These are phyloP conservation scores for Xanthorhoe designata DNA, from an alignment of 2,888 invertebrate genomes.

Conservation along the genomic window DNA sequence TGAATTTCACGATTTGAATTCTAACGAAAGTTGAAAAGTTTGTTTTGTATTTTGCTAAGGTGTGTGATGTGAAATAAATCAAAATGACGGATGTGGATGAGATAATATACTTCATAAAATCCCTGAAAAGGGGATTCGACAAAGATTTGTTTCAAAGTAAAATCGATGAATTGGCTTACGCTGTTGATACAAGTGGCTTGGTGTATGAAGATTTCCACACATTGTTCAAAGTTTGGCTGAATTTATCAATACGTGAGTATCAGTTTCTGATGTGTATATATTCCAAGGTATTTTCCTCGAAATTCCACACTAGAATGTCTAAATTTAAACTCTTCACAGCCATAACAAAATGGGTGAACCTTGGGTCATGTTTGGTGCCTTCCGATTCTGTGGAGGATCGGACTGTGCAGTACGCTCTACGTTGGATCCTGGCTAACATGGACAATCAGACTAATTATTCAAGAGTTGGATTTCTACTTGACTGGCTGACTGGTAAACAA, in stretches of 20 bases:
- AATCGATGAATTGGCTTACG: constrained; percentile 68
- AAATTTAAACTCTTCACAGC: constrained; percentile 52
- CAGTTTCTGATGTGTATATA: background rate
- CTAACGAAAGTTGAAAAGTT: constrained; percentile 1
- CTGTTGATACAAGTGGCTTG: constrained; percentile 67
- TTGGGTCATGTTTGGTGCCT: constrained; percentile 75
- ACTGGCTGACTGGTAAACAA: constrained; percentile 75
- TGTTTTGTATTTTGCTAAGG: background rate
- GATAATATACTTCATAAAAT: constrained; percentile 74
- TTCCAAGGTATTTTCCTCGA: background rate
- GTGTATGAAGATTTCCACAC: constrained; percentile 72
- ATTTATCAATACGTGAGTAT: constrained; percentile 78
- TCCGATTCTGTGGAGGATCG: constrained; percentile 62
- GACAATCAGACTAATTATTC: constrained; percentile 61
- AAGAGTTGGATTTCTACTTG: constrained; percentile 69
- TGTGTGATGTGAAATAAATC: background rate
- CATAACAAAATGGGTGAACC: constrained; percentile 72
- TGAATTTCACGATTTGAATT: background rate
- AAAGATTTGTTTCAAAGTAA: constrained; percentile 76
- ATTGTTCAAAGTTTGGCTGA: constrained; percentile 79
- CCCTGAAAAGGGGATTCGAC: constrained; percentile 75
- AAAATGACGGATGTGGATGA: constrained; percentile 73
- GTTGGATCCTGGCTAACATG: constrained; percentile 73
- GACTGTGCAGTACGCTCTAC: constrained; percentile 70
- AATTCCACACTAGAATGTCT: background rate